These are phyloP conservation scores for Rafetus swinhoei DNA, from an alignment of 2,113 vertebrate species.

Conservation along the genomic window DNA sequence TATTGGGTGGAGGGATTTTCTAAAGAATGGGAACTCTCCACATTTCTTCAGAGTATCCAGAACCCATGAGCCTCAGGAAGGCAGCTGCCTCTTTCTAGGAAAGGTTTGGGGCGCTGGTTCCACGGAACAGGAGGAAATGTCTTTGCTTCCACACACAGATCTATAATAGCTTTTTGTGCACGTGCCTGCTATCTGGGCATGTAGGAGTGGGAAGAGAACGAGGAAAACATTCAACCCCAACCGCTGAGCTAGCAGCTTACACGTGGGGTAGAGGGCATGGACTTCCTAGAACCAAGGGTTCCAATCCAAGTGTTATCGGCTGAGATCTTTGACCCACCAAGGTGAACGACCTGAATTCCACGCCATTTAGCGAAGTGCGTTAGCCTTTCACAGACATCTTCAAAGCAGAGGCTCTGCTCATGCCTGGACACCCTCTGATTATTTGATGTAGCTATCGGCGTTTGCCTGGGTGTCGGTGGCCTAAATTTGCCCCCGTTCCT, in stretches of 20 bases:
- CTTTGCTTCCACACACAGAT: not conserved
- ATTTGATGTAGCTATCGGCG: too few species aligned
- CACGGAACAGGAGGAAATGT: not conserved
- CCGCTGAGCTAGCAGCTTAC: not conserved
- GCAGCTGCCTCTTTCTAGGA: not conserved
- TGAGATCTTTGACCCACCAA: too few species aligned
- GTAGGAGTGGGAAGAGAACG: not conserved
- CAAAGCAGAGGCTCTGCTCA: too few species aligned
- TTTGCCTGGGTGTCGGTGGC: too few species aligned
- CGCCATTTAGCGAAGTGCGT: too few species aligned
- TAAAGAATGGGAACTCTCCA: not conserved
- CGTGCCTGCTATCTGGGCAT: not conserved
- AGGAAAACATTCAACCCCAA: not conserved
- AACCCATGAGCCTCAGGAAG: not conserved
- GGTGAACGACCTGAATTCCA: too few species aligned
- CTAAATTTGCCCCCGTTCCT: too few species aligned
- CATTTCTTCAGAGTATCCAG: not conserved
- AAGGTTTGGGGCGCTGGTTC: not conserved
- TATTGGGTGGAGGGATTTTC: not conserved
- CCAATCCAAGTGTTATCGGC: too few species aligned
- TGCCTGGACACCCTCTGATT: too few species aligned
- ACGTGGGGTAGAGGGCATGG: too few species aligned
- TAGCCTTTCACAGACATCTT: too few species aligned
- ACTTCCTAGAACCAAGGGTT: too few species aligned
- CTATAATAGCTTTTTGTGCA: not conserved